These are phyloP conservation scores for Heterocephalus glaber DNA, from an alignment of 2,113 vertebrate species.

Conservation along the genomic window DNA sequence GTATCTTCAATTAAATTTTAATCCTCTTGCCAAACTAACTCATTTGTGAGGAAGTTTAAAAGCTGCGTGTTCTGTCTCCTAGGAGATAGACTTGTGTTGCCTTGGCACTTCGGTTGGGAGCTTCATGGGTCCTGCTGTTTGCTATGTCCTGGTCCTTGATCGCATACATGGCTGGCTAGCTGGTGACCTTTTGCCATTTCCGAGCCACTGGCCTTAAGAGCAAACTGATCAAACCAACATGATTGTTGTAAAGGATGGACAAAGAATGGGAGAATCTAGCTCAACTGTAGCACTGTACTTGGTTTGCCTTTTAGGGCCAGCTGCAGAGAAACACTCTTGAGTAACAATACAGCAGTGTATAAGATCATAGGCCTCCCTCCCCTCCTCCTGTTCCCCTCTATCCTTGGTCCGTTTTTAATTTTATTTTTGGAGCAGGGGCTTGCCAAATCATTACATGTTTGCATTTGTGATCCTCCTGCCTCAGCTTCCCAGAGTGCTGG, in stretches of 20 bases:
- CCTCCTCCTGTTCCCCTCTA: neutral
- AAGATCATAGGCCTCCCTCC: neutral
- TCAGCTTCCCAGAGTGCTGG: neutral
- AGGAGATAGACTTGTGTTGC: neutral
- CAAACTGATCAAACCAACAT: neutral
- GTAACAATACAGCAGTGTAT: too few species aligned
- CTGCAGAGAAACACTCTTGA: neutral
- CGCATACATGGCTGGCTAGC: too few species aligned
- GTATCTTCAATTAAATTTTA: slow-evolving; percentile 48
- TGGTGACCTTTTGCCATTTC: neutral
- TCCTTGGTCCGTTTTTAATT: neutral
- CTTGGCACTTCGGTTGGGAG: neutral
- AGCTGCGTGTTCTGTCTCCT: neutral
- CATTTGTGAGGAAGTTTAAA: neutral
- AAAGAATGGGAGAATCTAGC: neutral
- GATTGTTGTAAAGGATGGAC: neutral
- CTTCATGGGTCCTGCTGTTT: neutral
- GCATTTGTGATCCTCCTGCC: neutral
- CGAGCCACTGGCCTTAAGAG: neutral
- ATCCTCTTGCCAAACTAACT: slow-evolving; percentile 16
- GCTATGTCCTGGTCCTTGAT: too few species aligned
- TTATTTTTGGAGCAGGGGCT: neutral
- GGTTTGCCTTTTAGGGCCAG: neutral
- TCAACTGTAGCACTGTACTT: too few species aligned
- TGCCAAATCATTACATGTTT: neutral